Conservation (phyloP, 2,113 vertebrate genomes). For the Taurulus bubalis region DNA sequence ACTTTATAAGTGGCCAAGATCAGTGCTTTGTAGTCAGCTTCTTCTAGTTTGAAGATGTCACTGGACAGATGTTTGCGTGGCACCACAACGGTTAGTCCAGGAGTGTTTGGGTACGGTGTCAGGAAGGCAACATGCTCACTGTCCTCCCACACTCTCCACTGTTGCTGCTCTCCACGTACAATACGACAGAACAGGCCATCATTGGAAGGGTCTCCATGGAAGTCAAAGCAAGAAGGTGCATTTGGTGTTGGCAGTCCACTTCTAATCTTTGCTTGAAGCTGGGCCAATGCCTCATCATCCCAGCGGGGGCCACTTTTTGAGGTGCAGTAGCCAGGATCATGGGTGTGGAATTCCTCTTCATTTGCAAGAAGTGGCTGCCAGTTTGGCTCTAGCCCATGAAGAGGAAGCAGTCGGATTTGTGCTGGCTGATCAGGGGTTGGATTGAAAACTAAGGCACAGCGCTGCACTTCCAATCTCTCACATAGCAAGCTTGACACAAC, state of each 20-base stretch:
- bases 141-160: constrained; percentile 87
- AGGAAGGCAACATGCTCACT: constrained; percentile 82
- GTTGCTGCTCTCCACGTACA: constrained; percentile 81
- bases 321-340: constrained; percentile 81
- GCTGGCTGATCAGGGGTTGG: constrained; percentile 69
- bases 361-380: constrained; percentile 76
- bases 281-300: constrained; percentile 68
- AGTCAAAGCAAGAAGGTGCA: constrained; percentile 78
- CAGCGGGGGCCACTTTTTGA: constrained; percentile 82
- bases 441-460: constrained; percentile 81
- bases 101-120: constrained; percentile 83
- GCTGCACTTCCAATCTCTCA: constrained; percentile 75
- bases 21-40: constrained; percentile 77
- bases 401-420: constrained; percentile 79
- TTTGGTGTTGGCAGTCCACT: constrained; percentile 76
- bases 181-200: constrained; percentile 80
- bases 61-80: constrained; percentile 82
- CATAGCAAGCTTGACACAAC: constrained; percentile 78
- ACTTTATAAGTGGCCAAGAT: constrained; percentile 76
- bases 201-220: constrained; percentile 71
- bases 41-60: constrained; percentile 78
- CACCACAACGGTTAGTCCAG: constrained; percentile 82
- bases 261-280: constrained; percentile 76
- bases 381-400: constrained; percentile 77
- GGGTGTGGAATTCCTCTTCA: constrained; percentile 78